Evolutionary conservation across 2,888 invertebrate species (phyloP).

Genomic region (Kuschelorhynchus macadamiae): DNA sequence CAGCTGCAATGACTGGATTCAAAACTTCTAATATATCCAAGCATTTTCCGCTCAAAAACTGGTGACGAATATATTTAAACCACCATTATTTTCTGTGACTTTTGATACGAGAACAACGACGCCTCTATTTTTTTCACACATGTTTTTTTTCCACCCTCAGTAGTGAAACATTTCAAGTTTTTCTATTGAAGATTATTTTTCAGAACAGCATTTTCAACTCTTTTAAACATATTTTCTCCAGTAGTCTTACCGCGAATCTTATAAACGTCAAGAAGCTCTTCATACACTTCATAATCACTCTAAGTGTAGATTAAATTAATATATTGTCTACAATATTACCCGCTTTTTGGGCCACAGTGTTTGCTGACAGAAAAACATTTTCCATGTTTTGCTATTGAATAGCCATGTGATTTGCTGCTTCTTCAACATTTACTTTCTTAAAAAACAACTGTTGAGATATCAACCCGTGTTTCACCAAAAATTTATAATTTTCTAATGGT

Average conservation of each 20-base stretch:
- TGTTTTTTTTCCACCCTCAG: constrained; percentile 58
- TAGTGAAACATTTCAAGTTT: constrained; percentile 54
- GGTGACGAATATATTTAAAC: constrained; percentile 58
- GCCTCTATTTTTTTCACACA: constrained; percentile 56
- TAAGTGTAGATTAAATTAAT: constrained; percentile 11
- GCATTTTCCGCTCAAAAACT: constrained; percentile 59
- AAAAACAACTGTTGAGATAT: too few relatives aligned
- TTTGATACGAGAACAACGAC: constrained; percentile 58
- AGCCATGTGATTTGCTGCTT: constrained; percentile 13
- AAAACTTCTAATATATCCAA: constrained; percentile 60
- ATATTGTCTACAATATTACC: constrained; percentile 28
- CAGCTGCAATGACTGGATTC: constrained; percentile 54
- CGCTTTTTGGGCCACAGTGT: constrained; percentile 18
- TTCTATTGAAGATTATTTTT: constrained; percentile 32
- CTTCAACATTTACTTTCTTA: too few relatives aligned
- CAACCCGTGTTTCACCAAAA: too few relatives aligned
- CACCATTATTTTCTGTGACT: constrained; percentile 58
- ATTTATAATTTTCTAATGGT: too few relatives aligned
- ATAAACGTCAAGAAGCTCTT: constrained; percentile 28
- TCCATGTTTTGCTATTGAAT: constrained; percentile 21
- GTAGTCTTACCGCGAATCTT: constrained; percentile 47
- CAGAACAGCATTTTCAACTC: constrained; percentile 6
- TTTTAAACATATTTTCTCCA: constrained; percentile 49
- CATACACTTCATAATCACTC: too few relatives aligned
- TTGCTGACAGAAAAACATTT: constrained; percentile 18